A percentile compares a stretch with the other conserved stretches of the same genome.
Conservation (phyloP, 2,888 invertebrate genomes). For the Brachylomia viminalis region DNA sequence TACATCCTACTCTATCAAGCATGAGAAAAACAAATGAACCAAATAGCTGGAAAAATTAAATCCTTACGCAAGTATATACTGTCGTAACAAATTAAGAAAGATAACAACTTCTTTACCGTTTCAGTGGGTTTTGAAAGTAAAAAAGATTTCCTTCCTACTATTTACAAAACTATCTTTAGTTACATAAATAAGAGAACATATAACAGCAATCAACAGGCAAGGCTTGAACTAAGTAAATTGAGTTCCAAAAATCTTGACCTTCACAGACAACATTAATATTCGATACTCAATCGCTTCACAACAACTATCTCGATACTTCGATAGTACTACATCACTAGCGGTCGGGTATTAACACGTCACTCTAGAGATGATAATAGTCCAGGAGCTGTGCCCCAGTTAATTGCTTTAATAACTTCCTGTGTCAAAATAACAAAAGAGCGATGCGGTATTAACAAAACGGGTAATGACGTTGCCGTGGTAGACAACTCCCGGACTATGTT, state of each 20-base stretch:
- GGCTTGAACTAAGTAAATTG: neutral
- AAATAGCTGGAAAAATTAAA: neutral
- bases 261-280: neutral
- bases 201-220: neutral
- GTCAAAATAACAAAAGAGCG: constrained; percentile 91
- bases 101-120: neutral
- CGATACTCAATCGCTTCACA: constrained; percentile 51
- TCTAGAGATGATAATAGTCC: constrained; percentile 89
- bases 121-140: neutral
- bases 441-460: constrained; percentile 86
- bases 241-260: neutral
- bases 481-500: constrained; percentile 78
- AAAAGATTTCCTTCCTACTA: neutral
- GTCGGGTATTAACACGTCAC: constrained; percentile 89
- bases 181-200: neutral
- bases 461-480: constrained; percentile 79
- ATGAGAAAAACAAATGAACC: neutral
- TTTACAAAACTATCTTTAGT: neutral
- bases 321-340: constrained; percentile 71
- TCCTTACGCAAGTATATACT: neutral
- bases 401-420: constrained; percentile 91
- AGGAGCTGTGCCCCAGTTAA: constrained; percentile 89
- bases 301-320: constrained; percentile 22
- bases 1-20: too few species aligned
- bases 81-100: neutral